phyloP scores from a whole-genome alignment of 1,140 invertebrate genomes.

The Pantala flavescens region DNA sequence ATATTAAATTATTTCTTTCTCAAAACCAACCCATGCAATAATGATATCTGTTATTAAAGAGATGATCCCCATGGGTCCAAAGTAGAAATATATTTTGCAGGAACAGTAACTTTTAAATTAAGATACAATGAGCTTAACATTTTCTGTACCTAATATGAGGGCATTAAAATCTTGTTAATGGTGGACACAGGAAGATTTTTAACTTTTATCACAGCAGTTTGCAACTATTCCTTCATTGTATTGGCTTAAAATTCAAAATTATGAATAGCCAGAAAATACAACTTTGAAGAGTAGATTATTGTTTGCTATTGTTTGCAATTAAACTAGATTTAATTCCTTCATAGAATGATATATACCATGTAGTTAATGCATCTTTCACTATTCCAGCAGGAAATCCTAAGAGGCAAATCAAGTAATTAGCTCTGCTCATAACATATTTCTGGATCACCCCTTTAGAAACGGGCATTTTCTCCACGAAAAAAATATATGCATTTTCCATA shows the following conservation, averaged over 20 bases:
- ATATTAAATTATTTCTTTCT: slow-evolving; percentile 10
- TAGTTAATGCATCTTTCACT: background rate
- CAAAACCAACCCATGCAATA: background rate
- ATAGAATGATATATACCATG: background rate
- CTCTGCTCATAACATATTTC: background rate
- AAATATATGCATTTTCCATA: background rate
- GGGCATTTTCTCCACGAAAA: background rate
- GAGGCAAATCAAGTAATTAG: background rate
- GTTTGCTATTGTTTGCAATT: background rate
- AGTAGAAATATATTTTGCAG: background rate
- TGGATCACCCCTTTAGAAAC: background rate
- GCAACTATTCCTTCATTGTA: background rate
- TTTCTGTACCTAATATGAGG: background rate
- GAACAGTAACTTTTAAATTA: slow-evolving; percentile 3
- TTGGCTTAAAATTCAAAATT: background rate
- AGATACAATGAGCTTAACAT: background rate
- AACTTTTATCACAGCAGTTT: slow-evolving; percentile 10
- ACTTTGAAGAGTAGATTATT: background rate
- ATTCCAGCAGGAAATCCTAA: background rate
- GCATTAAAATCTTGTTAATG: background rate
- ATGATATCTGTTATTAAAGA: slow-evolving; percentile 5
- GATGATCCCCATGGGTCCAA: background rate
- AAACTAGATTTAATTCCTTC: background rate
- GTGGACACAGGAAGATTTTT: background rate
- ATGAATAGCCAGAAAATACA: slow-evolving; percentile 1